Conservation (phyloP, 2,888 invertebrate species). For the Spisula subtruncata region DNA sequence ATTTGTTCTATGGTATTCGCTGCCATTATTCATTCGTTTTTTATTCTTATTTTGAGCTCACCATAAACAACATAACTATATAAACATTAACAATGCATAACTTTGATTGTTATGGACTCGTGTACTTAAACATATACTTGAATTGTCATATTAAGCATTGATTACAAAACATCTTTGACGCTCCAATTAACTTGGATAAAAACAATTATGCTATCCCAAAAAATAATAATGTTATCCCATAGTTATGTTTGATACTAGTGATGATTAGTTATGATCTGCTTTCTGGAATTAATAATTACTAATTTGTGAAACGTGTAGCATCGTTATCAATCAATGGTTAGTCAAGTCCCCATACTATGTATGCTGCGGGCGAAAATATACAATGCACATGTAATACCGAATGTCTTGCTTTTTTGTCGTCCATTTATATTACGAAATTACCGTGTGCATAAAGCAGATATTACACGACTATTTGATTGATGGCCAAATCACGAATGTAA, state of each 20-base stretch:
- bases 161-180: neutral
- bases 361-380: no score
- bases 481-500: neutral
- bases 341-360: no score
- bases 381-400: no score
- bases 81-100: no score
- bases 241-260: neutral
- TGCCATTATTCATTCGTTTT: constrained; percentile 1
- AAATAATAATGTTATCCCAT: neutral
- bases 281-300: neutral
- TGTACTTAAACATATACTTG: no score
- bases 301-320: neutral
- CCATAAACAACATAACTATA: neutral
- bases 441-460: neutral
- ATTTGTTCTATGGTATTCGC: neutral
- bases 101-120: no score
- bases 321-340: no score
- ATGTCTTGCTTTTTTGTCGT: neutral
- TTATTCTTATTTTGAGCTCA: neutral
- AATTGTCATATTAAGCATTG: neutral
- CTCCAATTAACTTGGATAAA: neutral
- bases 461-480: neutral
- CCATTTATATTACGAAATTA: neutral
- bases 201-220: neutral
- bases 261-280: neutral